These are phyloP conservation scores for Oasisia sp. DNA, from an alignment of 2,888 invertebrate genomes.

Conservation along the genomic window DNA sequence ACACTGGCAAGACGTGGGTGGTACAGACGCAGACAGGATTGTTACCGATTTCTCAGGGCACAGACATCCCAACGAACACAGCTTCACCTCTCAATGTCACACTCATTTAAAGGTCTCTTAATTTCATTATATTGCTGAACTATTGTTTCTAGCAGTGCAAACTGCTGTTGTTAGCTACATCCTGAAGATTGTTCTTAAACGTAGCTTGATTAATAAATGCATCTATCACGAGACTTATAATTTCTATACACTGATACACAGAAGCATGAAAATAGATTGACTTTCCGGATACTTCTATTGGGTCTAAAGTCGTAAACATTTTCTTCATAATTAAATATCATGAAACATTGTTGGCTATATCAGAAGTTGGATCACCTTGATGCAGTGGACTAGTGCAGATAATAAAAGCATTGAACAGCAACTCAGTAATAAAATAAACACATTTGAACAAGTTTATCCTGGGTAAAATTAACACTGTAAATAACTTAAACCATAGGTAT, in stretches of 20 bases:
- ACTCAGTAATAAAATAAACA: too few relatives aligned
- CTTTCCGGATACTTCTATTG: too few relatives aligned
- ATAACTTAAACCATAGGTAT: background rate
- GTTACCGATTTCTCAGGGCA: background rate
- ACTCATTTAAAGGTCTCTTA: background rate
- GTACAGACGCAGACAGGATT: background rate
- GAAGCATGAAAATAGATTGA: background rate
- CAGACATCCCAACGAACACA: background rate
- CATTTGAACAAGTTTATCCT: background rate
- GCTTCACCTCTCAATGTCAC: background rate
- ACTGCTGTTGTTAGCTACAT: background rate
- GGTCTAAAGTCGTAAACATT: too few relatives aligned
- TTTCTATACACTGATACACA: background rate
- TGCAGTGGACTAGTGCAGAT: background rate
- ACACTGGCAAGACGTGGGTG: background rate
- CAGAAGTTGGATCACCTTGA: background rate
- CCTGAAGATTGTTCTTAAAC: background rate
- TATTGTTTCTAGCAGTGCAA: background rate
- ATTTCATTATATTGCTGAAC: background rate
- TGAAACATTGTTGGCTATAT: background rate
- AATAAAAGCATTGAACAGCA: background rate
- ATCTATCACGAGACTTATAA: background rate
- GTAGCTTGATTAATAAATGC: background rate
- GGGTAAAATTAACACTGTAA: background rate
- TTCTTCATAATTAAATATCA: background rate